A percentile compares a stretch with the other conserved stretches of the same genome.
These are phyloP conservation scores for Syngnathus scovelli DNA, from an alignment of 2,113 vertebrate species.

Conservation along the genomic window DNA sequence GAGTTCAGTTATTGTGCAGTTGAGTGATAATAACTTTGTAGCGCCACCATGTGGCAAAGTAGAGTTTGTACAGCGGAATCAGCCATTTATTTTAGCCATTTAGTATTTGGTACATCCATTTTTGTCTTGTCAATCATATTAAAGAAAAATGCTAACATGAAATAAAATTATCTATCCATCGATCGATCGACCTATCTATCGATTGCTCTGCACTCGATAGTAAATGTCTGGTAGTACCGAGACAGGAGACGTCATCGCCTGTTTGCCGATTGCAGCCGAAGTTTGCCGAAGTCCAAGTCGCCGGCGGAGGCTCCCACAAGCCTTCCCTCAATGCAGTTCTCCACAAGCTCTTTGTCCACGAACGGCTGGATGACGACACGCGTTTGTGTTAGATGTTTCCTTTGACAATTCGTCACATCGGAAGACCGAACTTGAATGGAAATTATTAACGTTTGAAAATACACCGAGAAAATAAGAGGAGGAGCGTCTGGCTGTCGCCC, in stretches of 20 bases:
- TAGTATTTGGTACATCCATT: neutral
- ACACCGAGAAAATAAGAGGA: constrained; percentile 8
- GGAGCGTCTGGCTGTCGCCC: constrained; percentile 15
- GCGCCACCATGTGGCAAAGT: neutral
- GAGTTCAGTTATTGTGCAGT: neutral
- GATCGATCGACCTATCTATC: neutral
- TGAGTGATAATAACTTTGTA: neutral
- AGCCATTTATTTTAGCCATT: too few relatives aligned
- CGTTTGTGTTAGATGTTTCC: constrained; percentile 41
- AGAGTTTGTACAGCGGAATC: neutral
- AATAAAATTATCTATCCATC: neutral
- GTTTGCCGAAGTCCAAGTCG: constrained; percentile 37
- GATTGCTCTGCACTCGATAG: rapidly evolving
- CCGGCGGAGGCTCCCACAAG: constrained; percentile 32
- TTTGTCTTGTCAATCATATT: neutral
- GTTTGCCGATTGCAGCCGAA: constrained; percentile 43
- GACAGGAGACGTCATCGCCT: constrained; percentile 23
- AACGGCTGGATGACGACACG: constrained; percentile 19
- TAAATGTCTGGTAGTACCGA: constrained; percentile 26
- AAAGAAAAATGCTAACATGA: neutral
- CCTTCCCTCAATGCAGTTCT: constrained; percentile 33
- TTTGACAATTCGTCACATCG: constrained; percentile 23
- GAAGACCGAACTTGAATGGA: constrained; percentile 28
- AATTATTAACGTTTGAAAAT: neutral
- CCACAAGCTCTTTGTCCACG: constrained; percentile 47